Evolutionary conservation across 2,888 invertebrate genomes (phyloP).

Genomic region (Drosophila kuntzei): DNA sequence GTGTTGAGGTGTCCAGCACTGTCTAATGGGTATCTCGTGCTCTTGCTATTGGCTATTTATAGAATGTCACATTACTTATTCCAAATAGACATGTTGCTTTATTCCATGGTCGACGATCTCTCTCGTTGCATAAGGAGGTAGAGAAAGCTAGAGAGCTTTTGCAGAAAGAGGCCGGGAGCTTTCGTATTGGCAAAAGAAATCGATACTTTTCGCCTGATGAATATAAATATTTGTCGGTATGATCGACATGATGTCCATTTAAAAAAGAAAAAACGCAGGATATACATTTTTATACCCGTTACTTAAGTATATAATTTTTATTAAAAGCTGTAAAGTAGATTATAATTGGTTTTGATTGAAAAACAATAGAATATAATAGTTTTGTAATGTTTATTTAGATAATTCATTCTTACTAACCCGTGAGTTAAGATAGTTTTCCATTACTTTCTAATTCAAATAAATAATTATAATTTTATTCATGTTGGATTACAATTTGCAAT

Average conservation of each 20-base stretch:
- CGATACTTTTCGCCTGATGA: not conserved
- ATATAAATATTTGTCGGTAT: not conserved
- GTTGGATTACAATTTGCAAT: slow-evolving; percentile 71
- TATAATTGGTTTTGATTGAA: not conserved
- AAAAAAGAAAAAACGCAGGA: not conserved
- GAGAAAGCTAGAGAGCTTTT: not conserved
- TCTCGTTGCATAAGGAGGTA: slow-evolving; percentile 10
- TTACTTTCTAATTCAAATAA: slow-evolving; percentile 78
- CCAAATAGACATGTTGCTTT: not conserved
- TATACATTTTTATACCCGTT: not conserved
- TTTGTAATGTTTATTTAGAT: slow-evolving; percentile 61
- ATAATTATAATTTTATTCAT: slow-evolving; percentile 74
- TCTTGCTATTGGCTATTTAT: slow-evolving; percentile 1
- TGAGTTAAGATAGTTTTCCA: slow-evolving; percentile 51
- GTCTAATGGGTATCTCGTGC: slow-evolving; percentile 4
- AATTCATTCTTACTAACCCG: slow-evolving; percentile 68
- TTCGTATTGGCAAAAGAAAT: not conserved
- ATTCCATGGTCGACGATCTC: slow-evolving; percentile 7
- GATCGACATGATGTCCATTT: not conserved
- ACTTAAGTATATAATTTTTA: not conserved
- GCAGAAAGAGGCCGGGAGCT: slow-evolving; percentile 7
- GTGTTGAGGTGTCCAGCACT: slow-evolving; percentile 3
- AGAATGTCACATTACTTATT: slow-evolving; percentile 20
- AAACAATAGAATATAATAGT: slow-evolving; percentile 10
- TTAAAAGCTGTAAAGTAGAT: not conserved